Percentiles rank a stretch among this genome's conserved stretches.
Evolutionary conservation across 2,888 invertebrate genomes (phyloP).

Genomic region (Sympetrum striolatum): DNA sequence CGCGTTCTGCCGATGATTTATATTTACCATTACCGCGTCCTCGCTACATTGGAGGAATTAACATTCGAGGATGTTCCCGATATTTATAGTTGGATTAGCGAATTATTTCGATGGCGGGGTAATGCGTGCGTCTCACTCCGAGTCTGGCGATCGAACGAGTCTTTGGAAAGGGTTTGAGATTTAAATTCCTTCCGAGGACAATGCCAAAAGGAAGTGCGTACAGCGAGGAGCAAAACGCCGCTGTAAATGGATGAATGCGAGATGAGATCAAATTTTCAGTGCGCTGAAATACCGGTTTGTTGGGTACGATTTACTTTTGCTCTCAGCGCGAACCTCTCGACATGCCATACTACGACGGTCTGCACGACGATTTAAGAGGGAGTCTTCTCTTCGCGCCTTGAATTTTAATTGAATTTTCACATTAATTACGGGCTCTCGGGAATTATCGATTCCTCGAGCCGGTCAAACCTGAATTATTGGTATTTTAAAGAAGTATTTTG

Average conservation of each 20-base stretch:
- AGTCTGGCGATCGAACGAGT: neutral
- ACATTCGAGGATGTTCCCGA: neutral
- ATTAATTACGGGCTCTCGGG: neutral
- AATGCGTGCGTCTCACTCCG: neutral
- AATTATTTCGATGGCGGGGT: neutral
- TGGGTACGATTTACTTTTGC: neutral
- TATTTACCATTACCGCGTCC: neutral
- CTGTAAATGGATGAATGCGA: neutral
- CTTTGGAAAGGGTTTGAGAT: neutral
- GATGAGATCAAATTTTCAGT: neutral
- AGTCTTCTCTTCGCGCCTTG: neutral
- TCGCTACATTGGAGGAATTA: neutral
- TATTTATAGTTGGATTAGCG: neutral
- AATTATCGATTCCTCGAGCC: neutral
- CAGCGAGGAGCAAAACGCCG: neutral
- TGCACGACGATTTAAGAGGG: neutral
- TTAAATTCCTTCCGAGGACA: neutral
- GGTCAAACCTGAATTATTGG: neutral
- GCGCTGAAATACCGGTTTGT: neutral
- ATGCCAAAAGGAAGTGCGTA: neutral
- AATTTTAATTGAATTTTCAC: neutral
- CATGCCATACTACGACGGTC: neutral
- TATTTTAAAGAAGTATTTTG: too few species aligned
- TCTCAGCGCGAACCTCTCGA: neutral
- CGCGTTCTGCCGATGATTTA: neutral